Evolutionary conservation across 1,140 invertebrate species (phyloP), one percentile per base, ranked within the genome.

Genomic region (Microplitis demolitor): DNA sequence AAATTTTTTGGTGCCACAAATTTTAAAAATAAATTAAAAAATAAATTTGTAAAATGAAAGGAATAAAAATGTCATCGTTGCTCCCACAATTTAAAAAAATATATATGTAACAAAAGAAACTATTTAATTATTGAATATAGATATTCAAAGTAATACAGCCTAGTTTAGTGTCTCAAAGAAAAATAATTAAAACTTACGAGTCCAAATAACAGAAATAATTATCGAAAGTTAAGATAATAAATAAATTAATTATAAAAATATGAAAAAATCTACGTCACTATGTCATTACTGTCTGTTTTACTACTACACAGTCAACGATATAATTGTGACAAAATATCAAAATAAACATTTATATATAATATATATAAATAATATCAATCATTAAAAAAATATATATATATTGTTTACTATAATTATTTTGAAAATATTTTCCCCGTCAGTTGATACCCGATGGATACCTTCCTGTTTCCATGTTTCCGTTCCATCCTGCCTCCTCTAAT

Each of bases 381-480:
- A 60, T 50, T 50, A 69, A 67, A 33, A 71, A 74, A 16, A 51
- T n/a, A 31, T 11, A 24, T 24, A 24, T 24, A 24, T 67, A 34
- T 73, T 39, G 3, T 50, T 33, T 71, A 13, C 61, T 11, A 63
- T 61, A 76, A 77, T 63, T 73, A 77, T 73, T 37, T 71, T 61
- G 31, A 24, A 24, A 24, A 24, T 69, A 14, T 72, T 72, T 51
- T 62, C 66, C 33, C 51, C 74, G 58, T 60, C 75, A 84, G 83
- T 67, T 79, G 45, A 76, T 81, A 8, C 77, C 83, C 64, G 80
- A 82, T 45, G 77, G 77, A 56, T 81, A 82, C 53, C 33, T 82
- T n/a, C 60, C 83, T 70, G 72, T 75, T 74, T 77, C 83, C n/a
- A 73, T 82, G 37, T 77, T 84, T 69, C 80, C 84, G 56, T 76